These are phyloP conservation scores for Heliconius ethilla DNA, from an alignment of 2,888 invertebrate species.

Conservation along the genomic window DNA sequence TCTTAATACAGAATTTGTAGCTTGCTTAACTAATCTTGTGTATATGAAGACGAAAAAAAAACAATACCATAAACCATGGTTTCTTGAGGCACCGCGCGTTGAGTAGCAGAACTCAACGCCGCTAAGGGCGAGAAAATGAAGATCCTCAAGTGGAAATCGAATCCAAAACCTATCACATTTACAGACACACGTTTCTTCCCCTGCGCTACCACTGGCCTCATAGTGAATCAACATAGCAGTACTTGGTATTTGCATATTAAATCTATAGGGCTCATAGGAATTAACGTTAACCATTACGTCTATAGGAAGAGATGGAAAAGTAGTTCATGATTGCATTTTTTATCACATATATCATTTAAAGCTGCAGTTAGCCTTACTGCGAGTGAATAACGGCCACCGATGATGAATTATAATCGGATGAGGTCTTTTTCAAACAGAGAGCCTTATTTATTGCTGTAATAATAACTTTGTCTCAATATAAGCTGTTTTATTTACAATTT, in stretches of 20 bases:
- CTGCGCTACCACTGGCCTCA: neutral
- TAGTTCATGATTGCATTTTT: constrained; percentile 15
- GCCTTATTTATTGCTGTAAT: constrained; percentile 34
- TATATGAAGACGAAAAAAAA: no score
- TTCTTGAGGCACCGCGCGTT: no score
- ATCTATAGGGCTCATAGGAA: neutral
- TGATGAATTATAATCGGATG: constrained; percentile 30
- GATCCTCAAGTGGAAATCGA: neutral
- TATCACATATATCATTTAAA: constrained; percentile 16
- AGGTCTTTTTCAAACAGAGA: constrained; percentile 34
- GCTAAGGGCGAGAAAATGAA: no score
- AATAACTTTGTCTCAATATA: constrained; percentile 16
- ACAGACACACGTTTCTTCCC: neutral
- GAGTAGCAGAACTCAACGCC: no score
- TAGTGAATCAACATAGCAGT: neutral
- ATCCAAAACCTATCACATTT: neutral
- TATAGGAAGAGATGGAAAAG: neutral
- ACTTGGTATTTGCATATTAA: neutral
- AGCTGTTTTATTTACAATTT: constrained; percentile 7
- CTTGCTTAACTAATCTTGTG: no score
- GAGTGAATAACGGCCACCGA: constrained; percentile 14
- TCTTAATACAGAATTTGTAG: no score
- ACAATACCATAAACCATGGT: no score
- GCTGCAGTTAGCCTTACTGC: constrained; percentile 18
- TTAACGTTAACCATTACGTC: neutral